Evolutionary conservation across 2,888 invertebrate genomes (phyloP).

Genomic region (Ophion ellenae): DNA sequence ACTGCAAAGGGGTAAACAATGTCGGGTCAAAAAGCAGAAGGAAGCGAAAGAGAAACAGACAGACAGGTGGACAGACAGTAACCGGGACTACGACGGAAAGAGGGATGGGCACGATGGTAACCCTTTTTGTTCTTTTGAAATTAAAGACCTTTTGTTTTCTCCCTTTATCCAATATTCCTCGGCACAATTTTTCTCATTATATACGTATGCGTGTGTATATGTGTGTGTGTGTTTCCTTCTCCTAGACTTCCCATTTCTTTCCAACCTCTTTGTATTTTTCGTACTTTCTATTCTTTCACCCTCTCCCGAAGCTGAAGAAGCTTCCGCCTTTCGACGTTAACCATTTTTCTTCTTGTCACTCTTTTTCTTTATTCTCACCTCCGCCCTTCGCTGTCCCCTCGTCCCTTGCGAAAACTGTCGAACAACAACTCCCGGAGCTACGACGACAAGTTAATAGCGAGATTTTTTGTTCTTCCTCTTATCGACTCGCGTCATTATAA

Average conservation of each 20-base stretch:
- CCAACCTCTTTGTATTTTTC: conserved; percentile 37
- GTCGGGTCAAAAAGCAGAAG: conserved; percentile 61
- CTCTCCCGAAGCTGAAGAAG: conserved; percentile 44
- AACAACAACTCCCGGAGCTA: conserved; percentile 44
- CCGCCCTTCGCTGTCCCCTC: conserved; percentile 4
- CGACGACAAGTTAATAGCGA: conserved; percentile 69
- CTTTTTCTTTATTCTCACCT: conserved; percentile 9
- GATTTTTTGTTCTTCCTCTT: conserved; percentile 67
- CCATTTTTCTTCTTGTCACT: conserved; percentile 51
- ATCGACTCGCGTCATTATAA: conserved; percentile 74
- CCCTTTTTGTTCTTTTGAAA: conserved; percentile 68
- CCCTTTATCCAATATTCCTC: conserved; percentile 46
- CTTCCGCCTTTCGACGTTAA: conserved; percentile 42
- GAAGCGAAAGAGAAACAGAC: conserved; percentile 2
- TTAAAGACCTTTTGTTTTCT: conserved; percentile 65
- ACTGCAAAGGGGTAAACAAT: conserved; percentile 67
- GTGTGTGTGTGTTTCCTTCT: conserved; percentile 37
- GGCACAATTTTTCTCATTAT: conserved; percentile 16
- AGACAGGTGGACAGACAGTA: not conserved
- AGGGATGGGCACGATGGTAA: conserved; percentile 1
- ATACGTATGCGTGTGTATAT: not conserved
- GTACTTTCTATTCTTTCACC: conserved; percentile 38
- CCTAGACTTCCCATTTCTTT: conserved; percentile 18
- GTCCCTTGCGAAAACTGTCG: conserved; percentile 46
- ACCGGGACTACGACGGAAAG: not conserved